Evolutionary conservation across 2,113 vertebrate genomes (phyloP).

Genomic region (Geothlypis trichas): DNA sequence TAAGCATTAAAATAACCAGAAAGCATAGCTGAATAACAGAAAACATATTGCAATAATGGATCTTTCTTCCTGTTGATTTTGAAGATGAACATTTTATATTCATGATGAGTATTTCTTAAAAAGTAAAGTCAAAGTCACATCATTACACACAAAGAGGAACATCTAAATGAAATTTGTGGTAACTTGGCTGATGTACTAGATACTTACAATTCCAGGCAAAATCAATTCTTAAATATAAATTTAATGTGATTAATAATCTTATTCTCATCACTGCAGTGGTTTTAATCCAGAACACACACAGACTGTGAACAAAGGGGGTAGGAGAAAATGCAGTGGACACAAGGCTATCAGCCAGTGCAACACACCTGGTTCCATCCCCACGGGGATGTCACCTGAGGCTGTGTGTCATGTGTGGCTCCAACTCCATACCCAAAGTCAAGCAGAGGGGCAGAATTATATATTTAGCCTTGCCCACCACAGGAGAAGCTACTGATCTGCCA

Average conservation of each 20-base stretch:
- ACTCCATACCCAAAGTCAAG: neutral
- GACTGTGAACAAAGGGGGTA: fast-evolving
- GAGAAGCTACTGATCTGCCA: neutral
- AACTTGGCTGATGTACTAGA: neutral
- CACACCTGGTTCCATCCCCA: neutral
- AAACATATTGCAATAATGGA: conserved; percentile 11
- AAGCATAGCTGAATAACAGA: conserved; percentile 28
- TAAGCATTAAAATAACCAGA: conserved; percentile 50
- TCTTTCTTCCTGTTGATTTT: neutral
- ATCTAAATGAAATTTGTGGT: neutral
- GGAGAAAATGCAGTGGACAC: neutral
- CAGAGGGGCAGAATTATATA: neutral
- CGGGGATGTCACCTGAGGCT: fast-evolving
- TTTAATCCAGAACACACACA: neutral
- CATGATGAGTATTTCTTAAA: conserved; percentile 12
- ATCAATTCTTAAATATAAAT: neutral
- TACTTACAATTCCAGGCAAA: neutral
- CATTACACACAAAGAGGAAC: neutral
- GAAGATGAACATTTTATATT: conserved; percentile 7
- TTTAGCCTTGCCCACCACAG: neutral
- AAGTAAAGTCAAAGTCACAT: conserved; percentile 26
- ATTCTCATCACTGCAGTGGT: neutral
- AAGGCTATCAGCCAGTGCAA: neutral
- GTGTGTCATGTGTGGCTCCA: fast-evolving
- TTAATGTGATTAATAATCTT: neutral